These are phyloP conservation scores for Ammodytes marinus DNA, from an alignment of 2,113 vertebrate species.

Conservation along the genomic window DNA sequence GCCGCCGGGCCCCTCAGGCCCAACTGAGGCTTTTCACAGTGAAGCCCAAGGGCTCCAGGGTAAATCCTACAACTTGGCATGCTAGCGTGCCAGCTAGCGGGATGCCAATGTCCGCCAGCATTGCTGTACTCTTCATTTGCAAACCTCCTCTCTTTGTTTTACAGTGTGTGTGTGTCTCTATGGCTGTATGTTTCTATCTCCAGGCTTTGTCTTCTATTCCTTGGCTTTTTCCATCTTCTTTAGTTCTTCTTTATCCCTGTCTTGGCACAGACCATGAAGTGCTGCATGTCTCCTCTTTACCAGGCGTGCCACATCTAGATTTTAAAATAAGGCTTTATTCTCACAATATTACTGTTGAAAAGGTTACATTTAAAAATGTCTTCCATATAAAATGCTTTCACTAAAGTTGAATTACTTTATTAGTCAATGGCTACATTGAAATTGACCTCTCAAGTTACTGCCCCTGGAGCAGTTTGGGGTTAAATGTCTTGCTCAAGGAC, in stretches of 20 bases:
- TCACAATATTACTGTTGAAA: not conserved
- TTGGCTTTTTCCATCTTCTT: slow-evolving; percentile 36
- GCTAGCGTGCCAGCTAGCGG: slow-evolving; percentile 76
- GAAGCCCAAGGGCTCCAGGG: slow-evolving; percentile 83
- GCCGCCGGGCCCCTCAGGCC: slow-evolving; percentile 79
- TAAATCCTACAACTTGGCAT: slow-evolving; percentile 90
- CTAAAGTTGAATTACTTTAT: too few species aligned
- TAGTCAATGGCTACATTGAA: too few species aligned
- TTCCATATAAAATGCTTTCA: not conserved
- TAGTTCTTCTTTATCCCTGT: slow-evolving; percentile 45
- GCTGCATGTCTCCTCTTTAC: slow-evolving; percentile 26
- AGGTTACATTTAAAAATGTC: not conserved
- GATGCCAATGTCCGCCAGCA: slow-evolving; percentile 82
- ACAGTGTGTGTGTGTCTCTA: slow-evolving; percentile 62
- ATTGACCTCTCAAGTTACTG: too few species aligned
- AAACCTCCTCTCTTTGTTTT: slow-evolving; percentile 64
- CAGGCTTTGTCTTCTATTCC: slow-evolving; percentile 38
- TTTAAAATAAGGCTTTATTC: slow-evolving; percentile 1
- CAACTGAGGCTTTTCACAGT: slow-evolving; percentile 83
- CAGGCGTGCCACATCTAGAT: slow-evolving; percentile 14
- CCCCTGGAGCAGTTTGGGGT: too few species aligned
- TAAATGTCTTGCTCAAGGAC: too few species aligned
- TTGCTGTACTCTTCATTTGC: slow-evolving; percentile 78
- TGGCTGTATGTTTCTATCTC: slow-evolving; percentile 60
- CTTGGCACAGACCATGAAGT: slow-evolving; percentile 21